Conservation (phyloP, 2,113 vertebrate genomes). For the Caloenas nicobarica region DNA sequence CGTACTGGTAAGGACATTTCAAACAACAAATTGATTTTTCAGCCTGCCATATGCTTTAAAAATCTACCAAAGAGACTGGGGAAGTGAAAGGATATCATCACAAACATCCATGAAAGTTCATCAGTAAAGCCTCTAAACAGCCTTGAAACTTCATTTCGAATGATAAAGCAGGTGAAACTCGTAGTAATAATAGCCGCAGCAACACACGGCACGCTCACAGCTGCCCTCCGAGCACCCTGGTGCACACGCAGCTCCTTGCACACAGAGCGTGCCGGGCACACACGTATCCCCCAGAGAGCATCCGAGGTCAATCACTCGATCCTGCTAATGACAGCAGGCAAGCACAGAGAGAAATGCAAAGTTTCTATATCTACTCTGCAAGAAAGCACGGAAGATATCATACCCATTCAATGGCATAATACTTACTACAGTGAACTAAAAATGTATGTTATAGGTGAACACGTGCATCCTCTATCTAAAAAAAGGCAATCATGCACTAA, state of each 20-base stretch:
- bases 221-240: accelerated
- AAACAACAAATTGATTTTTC: neutral
- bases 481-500: accelerated
- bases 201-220: neutral
- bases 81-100: neutral
- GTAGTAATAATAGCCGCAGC: neutral
- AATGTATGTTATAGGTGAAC: neutral
- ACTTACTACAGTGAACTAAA: neutral
- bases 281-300: neutral
- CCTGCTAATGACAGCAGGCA: neutral
- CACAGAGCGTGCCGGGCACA: neutral
- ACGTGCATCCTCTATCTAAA: neutral
- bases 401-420: too few species aligned
- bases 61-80: neutral
- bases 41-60: neutral
- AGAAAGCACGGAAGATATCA: neutral
- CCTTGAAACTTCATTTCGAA: neutral
- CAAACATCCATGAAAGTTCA: neutral
- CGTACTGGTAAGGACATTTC: neutral
- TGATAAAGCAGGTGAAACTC: neutral
- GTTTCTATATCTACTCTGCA: neutral
- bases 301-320: neutral
- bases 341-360: neutral
- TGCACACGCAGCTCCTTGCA: neutral
- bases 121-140: neutral